Evolutionary conservation across 2,888 invertebrate species (phyloP), one percentile per base, ranked within the genome.

Genomic region (Drosophila buzzatii): DNA sequence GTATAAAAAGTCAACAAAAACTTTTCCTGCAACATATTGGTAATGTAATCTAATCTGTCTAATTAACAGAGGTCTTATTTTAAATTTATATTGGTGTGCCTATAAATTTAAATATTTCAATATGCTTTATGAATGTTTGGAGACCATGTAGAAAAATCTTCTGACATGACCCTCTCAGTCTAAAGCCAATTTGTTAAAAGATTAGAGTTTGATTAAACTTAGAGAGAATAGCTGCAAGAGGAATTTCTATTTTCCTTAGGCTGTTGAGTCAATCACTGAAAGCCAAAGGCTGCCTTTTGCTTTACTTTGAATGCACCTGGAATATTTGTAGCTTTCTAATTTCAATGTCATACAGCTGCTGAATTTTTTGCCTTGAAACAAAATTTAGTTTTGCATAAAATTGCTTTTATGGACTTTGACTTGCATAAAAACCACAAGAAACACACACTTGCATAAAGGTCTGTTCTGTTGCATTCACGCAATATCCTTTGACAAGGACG

Each of bases 361-460:
- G 37, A n/a, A 35, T 35, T 12, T 3, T 35, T 35, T 35, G 12
- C 2, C 31, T 39, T 33, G 6, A 33, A 33, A 20, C n/a, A 3
- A 33, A 12, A 23, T 23, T 23, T 23, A 44, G 31, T 10, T 64
- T 52, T 27, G 42, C 58, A 63, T 63, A 55, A 61, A 64, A 57
- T 69, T 59, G 53, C 45, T 70, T 58, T 68, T 59, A 57, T 45
- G 33, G 56, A 68, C 60, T 73, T 66, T 44, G 41, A 44, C 55
- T 58, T 53, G 56, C 53, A 51, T 45, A 39, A 33, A 68, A 79
- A 66, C 69, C 53, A 10, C 63, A 65, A 27, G 18, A 31, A 35
- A 27, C 53, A 39, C 47, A 23, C 23, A 45, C 20, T 59, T 62
- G 70, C 70, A 75, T 71, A 82, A 73, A 79, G 79, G 52, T 79